Percentiles rank a stretch among this genome's conserved stretches.
phyloP scores from a whole-genome alignment of 2,113 vertebrate species.

The Pelecanoides urinatrix region DNA sequence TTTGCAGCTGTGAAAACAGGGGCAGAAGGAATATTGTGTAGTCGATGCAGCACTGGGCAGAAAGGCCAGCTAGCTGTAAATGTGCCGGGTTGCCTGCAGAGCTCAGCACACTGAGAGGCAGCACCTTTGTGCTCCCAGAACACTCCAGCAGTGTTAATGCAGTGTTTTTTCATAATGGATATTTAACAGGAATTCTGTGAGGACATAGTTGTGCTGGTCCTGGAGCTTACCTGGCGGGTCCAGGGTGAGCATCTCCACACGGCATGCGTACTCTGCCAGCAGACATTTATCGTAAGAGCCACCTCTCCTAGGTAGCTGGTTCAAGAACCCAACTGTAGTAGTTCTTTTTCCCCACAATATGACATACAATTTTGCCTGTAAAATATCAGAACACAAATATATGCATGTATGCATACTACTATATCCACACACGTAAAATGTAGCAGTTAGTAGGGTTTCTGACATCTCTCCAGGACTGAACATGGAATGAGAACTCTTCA shows the following conservation, averaged over 20 bases:
- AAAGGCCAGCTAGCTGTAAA: neutral
- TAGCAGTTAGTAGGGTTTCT: neutral
- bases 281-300: neutral
- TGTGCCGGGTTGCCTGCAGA: neutral
- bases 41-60: neutral
- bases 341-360: neutral
- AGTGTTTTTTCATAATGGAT: neutral
- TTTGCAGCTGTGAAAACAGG: neutral
- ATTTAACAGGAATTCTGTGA: neutral
- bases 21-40: neutral
- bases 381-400: neutral
- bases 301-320: neutral
- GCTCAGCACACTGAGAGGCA: neutral
- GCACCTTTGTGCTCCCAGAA: neutral
- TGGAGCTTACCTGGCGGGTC: neutral
- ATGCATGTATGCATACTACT: neutral
- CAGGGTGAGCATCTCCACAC: neutral
- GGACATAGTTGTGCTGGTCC: neutral
- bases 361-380: neutral
- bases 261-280: fast-evolving
- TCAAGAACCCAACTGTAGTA: neutral
- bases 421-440: neutral
- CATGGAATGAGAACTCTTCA: neutral
- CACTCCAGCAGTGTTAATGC: neutral
- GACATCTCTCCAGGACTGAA: neutral